Percentiles rank a stretch among this genome's conserved stretches.
phyloP scores from a whole-genome alignment of 2,797 vertebrate genomes.

The Onychomys arenicola region DNA sequence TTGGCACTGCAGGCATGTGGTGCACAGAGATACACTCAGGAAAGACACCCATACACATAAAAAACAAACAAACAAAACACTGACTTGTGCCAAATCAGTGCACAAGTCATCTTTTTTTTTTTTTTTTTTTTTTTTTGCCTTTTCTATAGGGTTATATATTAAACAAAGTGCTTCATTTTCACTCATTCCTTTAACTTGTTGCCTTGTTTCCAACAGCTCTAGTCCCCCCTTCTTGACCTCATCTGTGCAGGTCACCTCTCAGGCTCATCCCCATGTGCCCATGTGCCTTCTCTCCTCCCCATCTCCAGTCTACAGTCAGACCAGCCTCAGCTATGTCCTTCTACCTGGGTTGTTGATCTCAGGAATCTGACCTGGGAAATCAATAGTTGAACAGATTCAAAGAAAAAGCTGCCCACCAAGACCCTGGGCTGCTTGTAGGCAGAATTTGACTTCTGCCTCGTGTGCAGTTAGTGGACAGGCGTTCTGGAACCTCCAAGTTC shows the following conservation, averaged over 20 bases:
- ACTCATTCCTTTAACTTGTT: background rate
- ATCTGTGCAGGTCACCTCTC: no score
- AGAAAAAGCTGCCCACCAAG: background rate
- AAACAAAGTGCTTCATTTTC: background rate
- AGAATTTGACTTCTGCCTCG: background rate
- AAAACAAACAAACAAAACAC: background rate
- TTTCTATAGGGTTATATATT: background rate
- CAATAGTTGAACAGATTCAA: background rate
- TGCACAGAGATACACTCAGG: background rate
- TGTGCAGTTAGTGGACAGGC: background rate
- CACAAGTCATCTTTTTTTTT: background rate
- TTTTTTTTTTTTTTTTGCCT: background rate
- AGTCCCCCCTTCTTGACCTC: background rate
- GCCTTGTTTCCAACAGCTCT: background rate
- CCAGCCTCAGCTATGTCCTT: background rate
- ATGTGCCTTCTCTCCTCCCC: background rate
- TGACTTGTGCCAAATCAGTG: background rate
- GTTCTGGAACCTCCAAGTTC: background rate
- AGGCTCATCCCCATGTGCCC: background rate
- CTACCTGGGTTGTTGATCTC: background rate
- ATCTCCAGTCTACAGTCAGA: background rate
- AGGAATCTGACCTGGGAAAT: background rate
- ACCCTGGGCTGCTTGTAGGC: background rate
- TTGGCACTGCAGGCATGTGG: background rate
- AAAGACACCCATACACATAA: background rate